Evolutionary conservation across 2,797 vertebrate species (phyloP), one percentile per base, ranked within the genome.

Genomic region (Uromys caudimaculatus): DNA sequence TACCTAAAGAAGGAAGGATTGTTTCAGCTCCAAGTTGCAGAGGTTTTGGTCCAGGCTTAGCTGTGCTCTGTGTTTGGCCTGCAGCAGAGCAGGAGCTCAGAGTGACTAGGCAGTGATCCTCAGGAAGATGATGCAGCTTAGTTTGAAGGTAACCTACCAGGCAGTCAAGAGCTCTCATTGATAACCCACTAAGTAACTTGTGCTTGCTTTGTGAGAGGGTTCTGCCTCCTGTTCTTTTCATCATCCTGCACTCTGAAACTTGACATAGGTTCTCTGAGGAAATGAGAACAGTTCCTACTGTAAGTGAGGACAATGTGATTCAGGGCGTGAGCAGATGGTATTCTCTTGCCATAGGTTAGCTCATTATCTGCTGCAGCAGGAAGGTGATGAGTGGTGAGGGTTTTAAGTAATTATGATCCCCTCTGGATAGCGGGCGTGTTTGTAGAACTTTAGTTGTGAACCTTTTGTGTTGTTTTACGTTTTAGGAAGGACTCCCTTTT

Each of bases 401-500:
- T 44, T 67, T 47, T 90, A 92, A 96, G 76, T 77, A 91, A 60
- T 81, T 71, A 58, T 10, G 27, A n/a, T 92, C 90, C 62, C 64
- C 50, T 97, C 69, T 90, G 90, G 44, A 54, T 16, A 75, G 52
- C 29, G 41, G 95, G 24, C 4, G 8, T 92, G 47, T 90, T 54
- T 94, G 75, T 89, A 89, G 67, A 93, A 60, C 77, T 97, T 96
- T 87, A 84, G 44, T 17, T 89, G 58, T 52, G 47, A 44, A 19
- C 29, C 52, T n/a, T 60, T 60, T 50, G n/a, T 50, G 41, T 6
- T 52, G 92, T 77, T 54, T 47, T 24, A 67, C 91, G n/a, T 67
- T 92, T 94, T 56, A 67, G 54, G 47, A 86, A 89, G 54, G 64
- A 82, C 29, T 84, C 29, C 13, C 41, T 93, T 86, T 90, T 60